Percentiles rank a stretch among this genome's conserved stretches.
phyloP scores from a whole-genome alignment of 2,797 vertebrate genomes.

The Malacoctenus gilli region DNA sequence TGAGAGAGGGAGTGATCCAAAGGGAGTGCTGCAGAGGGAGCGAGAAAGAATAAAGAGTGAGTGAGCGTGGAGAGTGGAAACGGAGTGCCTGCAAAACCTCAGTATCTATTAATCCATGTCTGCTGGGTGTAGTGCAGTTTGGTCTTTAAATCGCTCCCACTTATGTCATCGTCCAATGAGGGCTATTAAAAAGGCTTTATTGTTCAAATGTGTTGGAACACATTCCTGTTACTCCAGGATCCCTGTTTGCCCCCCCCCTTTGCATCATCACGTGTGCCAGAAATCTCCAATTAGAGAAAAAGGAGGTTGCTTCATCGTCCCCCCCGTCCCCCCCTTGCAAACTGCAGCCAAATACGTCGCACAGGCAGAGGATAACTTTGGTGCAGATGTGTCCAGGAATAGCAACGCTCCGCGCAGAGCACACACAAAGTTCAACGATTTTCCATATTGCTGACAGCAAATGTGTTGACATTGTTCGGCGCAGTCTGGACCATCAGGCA shows the following conservation, averaged over 20 bases:
- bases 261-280: slow-evolving; percentile 20
- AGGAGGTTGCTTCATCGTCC: slow-evolving; percentile 17
- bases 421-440: slow-evolving; percentile 44
- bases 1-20: slow-evolving; percentile 17
- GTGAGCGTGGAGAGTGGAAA: slow-evolving; percentile 40
- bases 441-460: slow-evolving; percentile 62
- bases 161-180: slow-evolving; percentile 43
- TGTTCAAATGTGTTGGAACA: slow-evolving; percentile 49
- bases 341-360: slow-evolving; percentile 38
- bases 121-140: slow-evolving; percentile 46
- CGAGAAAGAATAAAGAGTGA: slow-evolving; percentile 28
- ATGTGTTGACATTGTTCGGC: slow-evolving; percentile 58
- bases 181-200: slow-evolving; percentile 51
- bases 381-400: slow-evolving; percentile 37
- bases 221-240: no score
- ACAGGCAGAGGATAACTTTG: slow-evolving; percentile 17
- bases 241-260: slow-evolving; percentile 39
- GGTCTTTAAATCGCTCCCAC: slow-evolving; percentile 33
- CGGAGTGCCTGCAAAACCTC: slow-evolving; percentile 46
- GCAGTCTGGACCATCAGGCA: slow-evolving; percentile 55
- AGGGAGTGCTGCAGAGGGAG: slow-evolving; percentile 21
- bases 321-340: slow-evolving; percentile 13
- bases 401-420: slow-evolving; percentile 31
- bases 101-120: slow-evolving; percentile 56
- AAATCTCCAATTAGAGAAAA: slow-evolving; percentile 53